A percentile compares a stretch with the other conserved stretches of the same genome.
Conservation (phyloP, 1,140 invertebrate genomes). For the Coboldia fuscipes region DNA sequence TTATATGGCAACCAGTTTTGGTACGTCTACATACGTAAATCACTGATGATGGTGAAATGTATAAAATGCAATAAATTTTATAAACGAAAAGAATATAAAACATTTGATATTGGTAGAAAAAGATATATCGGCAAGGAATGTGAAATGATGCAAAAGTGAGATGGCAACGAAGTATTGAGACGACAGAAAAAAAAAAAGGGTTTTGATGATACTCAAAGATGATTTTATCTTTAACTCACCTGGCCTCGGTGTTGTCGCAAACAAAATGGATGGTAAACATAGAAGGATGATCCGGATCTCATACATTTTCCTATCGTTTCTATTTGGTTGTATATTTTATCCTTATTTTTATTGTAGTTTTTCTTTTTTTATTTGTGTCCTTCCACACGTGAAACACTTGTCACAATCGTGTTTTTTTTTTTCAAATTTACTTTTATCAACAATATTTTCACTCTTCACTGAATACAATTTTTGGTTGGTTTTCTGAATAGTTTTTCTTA, state of each 20-base stretch:
- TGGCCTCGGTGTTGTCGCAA: conserved; percentile 20
- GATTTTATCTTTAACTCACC: conserved; percentile 9
- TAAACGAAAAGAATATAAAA: not conserved
- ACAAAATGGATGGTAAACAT: conserved; percentile 19
- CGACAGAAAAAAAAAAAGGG: not conserved
- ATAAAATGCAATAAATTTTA: not conserved
- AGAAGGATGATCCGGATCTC: conserved; percentile 18
- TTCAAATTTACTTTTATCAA: too few species aligned
- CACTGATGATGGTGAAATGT: not conserved
- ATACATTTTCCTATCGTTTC: too few species aligned
- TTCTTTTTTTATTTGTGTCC: too few species aligned
- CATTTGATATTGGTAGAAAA: not conserved
- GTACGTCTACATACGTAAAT: not conserved
- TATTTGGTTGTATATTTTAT: too few species aligned
- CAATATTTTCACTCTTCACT: too few species aligned
- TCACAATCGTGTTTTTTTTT: too few species aligned
- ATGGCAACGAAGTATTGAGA: not conserved
- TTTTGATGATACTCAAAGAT: not conserved
- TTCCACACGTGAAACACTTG: too few species aligned
- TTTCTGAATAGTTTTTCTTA: too few species aligned
- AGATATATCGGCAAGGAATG: not conserved
- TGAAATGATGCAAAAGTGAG: not conserved
- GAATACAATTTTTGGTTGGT: too few species aligned
- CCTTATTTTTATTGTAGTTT: too few species aligned
- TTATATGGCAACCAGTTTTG: not conserved